These are phyloP conservation scores for Dasysyrphus tricinctus DNA, from an alignment of 2,888 invertebrate species.

Conservation along the genomic window DNA sequence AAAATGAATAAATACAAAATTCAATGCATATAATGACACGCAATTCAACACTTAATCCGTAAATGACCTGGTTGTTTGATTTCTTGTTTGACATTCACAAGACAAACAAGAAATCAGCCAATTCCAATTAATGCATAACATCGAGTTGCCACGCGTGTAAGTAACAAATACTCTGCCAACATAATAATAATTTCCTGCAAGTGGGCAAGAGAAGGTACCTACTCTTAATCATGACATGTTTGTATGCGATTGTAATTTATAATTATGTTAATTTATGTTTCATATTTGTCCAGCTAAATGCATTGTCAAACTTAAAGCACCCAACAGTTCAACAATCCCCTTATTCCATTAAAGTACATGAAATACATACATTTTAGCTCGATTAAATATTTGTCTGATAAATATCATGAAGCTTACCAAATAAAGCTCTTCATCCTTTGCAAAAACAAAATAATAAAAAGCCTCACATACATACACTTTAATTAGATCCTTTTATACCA, in stretches of 20 bases:
- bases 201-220: not conserved
- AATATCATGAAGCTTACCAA: not conserved
- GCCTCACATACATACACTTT: not conserved
- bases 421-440: not conserved
- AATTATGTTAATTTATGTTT: constrained; percentile 13
- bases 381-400: constrained; percentile 15
- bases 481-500: constrained; percentile 9
- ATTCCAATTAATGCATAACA: not conserved
- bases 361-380: constrained; percentile 3
- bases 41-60: not conserved
- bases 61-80: not conserved
- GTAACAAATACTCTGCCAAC: not conserved
- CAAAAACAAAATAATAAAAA: not conserved
- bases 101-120: not conserved
- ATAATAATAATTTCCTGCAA: not conserved
- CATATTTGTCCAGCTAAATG: not conserved
- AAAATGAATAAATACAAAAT: too few relatives aligned
- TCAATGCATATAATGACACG: too few relatives aligned
- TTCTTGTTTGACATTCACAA: not conserved
- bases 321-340: not conserved
- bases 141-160: not conserved
- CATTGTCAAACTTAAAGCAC: not conserved
- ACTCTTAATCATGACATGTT: not conserved
- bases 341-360: not conserved
- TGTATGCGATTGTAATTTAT: not conserved